Evolutionary conservation across 2,888 invertebrate species (phyloP), one percentile per base, ranked within the genome.

Genomic region (Andrena haemorrhoa): DNA sequence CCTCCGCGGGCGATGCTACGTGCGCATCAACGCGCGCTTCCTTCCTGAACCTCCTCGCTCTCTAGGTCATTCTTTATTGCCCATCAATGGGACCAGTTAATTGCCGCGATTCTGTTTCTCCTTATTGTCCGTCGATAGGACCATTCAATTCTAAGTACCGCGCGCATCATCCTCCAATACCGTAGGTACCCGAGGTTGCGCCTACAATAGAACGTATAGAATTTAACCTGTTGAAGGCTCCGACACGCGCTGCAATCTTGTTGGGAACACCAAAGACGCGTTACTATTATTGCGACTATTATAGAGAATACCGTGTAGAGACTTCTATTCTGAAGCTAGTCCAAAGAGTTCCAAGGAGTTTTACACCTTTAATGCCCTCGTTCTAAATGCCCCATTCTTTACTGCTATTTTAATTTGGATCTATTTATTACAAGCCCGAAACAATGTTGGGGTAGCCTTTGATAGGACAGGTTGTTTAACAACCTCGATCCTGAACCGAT

Each of bases 1-100:
- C 49, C 49, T 61, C 64, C 23, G 33, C 23, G 23, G 51, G 47
- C 58, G 23, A 41, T 61, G 23, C 65, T 23, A 51, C 23, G 31
- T 4, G 7, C 65, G 64, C 58, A 60, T 72, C 63, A 51, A 8
- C 41, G 12, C 49, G 74, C 63, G 73, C 65, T 69, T 76, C 63
- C 68, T 68, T 47, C 20, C 35, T 23, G 7, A 66, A 68, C 58
- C 12, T 10, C 53, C 29, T 12, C 6, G 29, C n/a, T 10, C 7
- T 58, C 33, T 6, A 8, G 20, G 16, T 5, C n/a, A 1, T 56
- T 51, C 31, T 16, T 49, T 33, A 66, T 73, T 47, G 31, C 29
- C 8, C 23, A 0, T 29, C 26, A 33, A 61, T 35, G 16, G 31
- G 60, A 4, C 16, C 12, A 16, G 41, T 20, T 41, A 16, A 41